phyloP scores from a whole-genome alignment of 1,140 invertebrate species.

The Drosophila ananassae region DNA sequence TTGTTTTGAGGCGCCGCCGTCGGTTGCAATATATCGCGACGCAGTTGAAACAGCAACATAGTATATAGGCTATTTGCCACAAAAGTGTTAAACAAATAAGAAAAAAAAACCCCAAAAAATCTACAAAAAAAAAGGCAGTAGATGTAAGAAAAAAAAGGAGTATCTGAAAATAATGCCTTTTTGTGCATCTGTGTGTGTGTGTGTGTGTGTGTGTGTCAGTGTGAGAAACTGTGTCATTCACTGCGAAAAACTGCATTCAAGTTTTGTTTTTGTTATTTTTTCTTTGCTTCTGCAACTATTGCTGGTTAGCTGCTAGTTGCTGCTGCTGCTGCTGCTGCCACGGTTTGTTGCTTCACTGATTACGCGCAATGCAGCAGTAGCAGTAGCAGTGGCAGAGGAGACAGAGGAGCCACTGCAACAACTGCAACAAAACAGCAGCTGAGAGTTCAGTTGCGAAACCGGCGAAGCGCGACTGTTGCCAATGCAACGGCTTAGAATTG shows the following conservation, averaged over 20 bases:
- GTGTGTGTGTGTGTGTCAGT: conserved; percentile 37
- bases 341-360: conserved; percentile 82
- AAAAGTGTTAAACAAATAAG: background rate
- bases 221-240: conserved; percentile 78
- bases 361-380: conserved; percentile 76
- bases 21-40: conserved; percentile 31
- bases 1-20: conserved; percentile 51
- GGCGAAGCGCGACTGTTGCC: conserved; percentile 81
- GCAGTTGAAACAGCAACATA: conserved; percentile 33
- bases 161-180: conserved; percentile 17
- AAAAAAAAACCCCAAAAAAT: background rate
- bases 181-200: conserved; percentile 15
- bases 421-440: conserved; percentile 18
- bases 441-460: conserved; percentile 71
- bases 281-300: conserved; percentile 54
- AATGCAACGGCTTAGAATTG: conserved; percentile 79
- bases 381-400: conserved; percentile 39
- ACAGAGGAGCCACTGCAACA: conserved; percentile 1
- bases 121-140: conserved; percentile 11
- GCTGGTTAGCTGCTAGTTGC: conserved; percentile 43
- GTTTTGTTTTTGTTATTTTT: conserved; percentile 69
- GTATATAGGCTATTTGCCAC: background rate
- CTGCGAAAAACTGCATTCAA: conserved; percentile 68
- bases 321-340: conserved; percentile 54
- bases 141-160: conserved; percentile 18